These are phyloP conservation scores for Calephelis virginiensis DNA, from an alignment of 1,140 invertebrate genomes.

Conservation along the genomic window DNA sequence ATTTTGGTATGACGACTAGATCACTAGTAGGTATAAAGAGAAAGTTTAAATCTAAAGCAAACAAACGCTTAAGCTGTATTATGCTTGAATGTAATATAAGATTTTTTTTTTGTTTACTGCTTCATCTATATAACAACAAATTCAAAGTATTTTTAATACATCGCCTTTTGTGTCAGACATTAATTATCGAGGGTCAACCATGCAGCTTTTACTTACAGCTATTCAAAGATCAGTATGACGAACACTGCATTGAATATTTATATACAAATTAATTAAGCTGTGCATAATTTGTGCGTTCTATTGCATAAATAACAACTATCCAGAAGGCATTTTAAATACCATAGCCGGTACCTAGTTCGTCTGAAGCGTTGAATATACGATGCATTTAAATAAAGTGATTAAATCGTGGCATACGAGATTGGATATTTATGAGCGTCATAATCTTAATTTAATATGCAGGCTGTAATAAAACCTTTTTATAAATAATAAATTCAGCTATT, in stretches of 20 bases:
- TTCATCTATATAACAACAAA: too few species aligned
- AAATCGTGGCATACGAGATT: constrained; percentile 1
- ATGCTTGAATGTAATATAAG: too few species aligned
- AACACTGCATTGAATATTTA: not conserved
- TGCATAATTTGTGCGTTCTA: constrained; percentile 4
- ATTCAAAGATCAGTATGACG: too few species aligned
- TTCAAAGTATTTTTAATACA: too few species aligned
- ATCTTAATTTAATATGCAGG: not conserved
- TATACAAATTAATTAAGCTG: constrained; percentile 3
- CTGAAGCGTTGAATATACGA: constrained; percentile 8
- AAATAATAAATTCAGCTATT: not conserved
- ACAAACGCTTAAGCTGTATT: too few species aligned
- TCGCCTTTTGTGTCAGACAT: too few species aligned
- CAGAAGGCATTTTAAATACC: constrained; percentile 10
- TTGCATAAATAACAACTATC: constrained; percentile 12
- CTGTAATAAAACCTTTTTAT: not conserved
- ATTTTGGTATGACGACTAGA: too few species aligned
- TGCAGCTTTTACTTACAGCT: too few species aligned
- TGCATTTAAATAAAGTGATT: constrained; percentile 14
- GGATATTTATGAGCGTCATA: not conserved
- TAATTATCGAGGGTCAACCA: too few species aligned
- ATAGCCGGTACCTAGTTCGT: not conserved
- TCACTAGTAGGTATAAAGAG: too few species aligned
- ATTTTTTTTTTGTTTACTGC: too few species aligned
- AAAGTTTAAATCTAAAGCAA: too few species aligned